Evolutionary conservation across 2,113 vertebrate species (phyloP).

Genomic region (Erythrocercus mccallii): DNA sequence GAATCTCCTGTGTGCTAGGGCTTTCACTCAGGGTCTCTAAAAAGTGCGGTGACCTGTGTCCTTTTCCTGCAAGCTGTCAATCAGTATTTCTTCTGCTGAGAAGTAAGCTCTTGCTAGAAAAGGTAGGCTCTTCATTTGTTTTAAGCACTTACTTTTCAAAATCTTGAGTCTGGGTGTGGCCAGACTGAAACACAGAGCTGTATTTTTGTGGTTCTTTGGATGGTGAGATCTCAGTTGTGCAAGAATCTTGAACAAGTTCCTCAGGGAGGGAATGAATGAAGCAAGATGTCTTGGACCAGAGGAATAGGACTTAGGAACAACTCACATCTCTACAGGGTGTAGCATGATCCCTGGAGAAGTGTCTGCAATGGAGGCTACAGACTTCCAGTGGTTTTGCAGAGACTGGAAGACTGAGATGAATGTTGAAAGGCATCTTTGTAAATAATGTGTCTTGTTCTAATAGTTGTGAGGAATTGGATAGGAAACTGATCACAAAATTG

Average conservation of each 20-base stretch:
- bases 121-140: neutral
- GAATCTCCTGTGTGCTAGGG: neutral
- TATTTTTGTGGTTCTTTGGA: conserved; percentile 12
- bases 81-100: neutral
- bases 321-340: neutral
- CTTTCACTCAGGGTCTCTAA: neutral
- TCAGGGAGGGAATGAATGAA: conserved; percentile 8
- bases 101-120: neutral
- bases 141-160: conserved; percentile 10
- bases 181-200: neutral
- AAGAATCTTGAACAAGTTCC: conserved; percentile 34
- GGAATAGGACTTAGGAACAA: neutral
- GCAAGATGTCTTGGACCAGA: conserved; percentile 33
- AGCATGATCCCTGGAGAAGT: neutral
- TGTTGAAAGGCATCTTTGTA: neutral
- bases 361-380: neutral
- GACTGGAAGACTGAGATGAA: neutral
- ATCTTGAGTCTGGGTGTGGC: neutral
- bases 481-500: neutral
- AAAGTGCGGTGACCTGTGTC: neutral
- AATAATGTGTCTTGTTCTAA: neutral
- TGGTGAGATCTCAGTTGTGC: conserved; percentile 25
- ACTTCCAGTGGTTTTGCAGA: neutral
- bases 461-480: neutral
- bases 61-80: neutral